Conservation (phyloP, 2,113 vertebrate species). For the Galeopterus variegatus region DNA sequence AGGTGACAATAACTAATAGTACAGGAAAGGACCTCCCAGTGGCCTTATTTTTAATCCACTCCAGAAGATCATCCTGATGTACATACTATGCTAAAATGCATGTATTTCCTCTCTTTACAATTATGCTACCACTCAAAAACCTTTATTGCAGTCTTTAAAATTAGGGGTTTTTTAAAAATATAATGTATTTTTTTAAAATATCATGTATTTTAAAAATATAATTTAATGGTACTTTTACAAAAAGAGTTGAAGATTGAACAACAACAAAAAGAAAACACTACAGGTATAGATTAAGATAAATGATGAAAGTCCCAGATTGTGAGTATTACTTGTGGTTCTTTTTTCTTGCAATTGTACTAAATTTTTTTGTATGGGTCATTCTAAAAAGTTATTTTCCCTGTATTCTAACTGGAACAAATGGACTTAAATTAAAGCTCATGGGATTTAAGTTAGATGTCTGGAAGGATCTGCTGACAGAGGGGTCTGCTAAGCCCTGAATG, state of each 20-base stretch:
- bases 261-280: neutral
- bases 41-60: neutral
- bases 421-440: neutral
- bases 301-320: neutral
- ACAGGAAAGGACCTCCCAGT: neutral
- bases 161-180: neutral
- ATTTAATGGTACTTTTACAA: neutral
- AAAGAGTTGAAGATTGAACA: neutral
- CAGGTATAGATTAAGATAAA: neutral
- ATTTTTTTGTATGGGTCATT: constrained; percentile 24
- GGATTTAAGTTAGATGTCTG: constrained; percentile 22
- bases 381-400: constrained; percentile 50
- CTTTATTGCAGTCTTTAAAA: neutral
- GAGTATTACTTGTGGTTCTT: neutral
- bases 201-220: neutral
- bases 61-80: constrained; percentile 37
- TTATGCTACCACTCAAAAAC: neutral
- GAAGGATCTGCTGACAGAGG: constrained; percentile 41
- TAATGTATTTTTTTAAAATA: neutral
- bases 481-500: neutral
- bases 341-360: neutral
- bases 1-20: neutral
- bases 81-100: neutral
- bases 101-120: neutral
- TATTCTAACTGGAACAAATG: constrained; percentile 29